Percentiles rank a stretch among this genome's conserved stretches.
These are phyloP conservation scores for Thelaira solivaga DNA, from an alignment of 2,888 invertebrate species.

Conservation along the genomic window DNA sequence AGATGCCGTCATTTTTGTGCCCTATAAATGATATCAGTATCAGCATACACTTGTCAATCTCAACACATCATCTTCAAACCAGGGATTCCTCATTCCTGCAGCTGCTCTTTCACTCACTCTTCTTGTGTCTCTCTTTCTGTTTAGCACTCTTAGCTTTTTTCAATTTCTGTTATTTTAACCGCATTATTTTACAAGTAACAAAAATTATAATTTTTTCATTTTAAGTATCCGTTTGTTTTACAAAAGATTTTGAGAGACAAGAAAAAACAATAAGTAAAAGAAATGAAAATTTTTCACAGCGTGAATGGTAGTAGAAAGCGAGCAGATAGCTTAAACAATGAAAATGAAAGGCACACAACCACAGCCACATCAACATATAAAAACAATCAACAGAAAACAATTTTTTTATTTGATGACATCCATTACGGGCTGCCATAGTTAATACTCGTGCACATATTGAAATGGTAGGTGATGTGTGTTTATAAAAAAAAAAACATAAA, in stretches of 20 bases:
- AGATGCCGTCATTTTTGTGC: constrained; percentile 39
- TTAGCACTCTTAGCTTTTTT: background rate
- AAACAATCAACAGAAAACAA: background rate
- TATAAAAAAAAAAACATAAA: background rate
- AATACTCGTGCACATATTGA: background rate
- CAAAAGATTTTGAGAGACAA: background rate
- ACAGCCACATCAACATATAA: background rate
- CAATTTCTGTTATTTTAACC: background rate
- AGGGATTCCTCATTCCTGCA: background rate
- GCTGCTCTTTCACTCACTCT: background rate
- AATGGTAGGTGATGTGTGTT: background rate
- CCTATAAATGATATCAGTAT: constrained; percentile 56
- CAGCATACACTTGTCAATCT: constrained; percentile 32
- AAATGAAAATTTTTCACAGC: constrained; percentile 5
- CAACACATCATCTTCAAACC: background rate
- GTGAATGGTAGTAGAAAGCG: constrained; percentile 3
- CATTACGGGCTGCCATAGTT: constrained; percentile 20
- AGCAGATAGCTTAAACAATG: constrained; percentile 40
- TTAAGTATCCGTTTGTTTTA: constrained; percentile 25
- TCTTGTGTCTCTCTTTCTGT: too few relatives aligned
- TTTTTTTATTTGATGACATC: background rate
- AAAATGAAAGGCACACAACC: constrained; percentile 11
- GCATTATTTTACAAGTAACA: background rate
- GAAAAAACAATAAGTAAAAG: background rate
- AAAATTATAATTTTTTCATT: background rate